These are phyloP conservation scores for Peromyscus nudipes DNA, from an alignment of 2,797 vertebrate species.

Conservation along the genomic window DNA sequence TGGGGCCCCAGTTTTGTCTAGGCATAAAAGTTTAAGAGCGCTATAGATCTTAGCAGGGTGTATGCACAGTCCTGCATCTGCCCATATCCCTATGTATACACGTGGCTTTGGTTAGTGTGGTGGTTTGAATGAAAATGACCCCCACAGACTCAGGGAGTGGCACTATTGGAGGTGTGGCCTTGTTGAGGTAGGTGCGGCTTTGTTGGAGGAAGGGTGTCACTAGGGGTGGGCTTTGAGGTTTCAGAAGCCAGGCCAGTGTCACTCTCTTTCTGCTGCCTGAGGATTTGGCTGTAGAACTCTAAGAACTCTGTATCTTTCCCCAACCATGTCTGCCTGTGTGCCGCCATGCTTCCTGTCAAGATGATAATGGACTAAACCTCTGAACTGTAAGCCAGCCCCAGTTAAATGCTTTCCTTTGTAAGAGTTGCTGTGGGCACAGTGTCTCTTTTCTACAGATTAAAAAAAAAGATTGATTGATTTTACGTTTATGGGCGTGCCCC, in stretches of 20 bases:
- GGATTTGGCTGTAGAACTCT: neutral
- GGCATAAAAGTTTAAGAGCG: neutral
- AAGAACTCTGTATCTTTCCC: neutral
- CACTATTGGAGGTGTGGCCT: neutral
- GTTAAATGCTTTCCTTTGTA: neutral
- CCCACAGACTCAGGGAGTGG: neutral
- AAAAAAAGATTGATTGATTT: neutral
- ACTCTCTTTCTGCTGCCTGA: neutral
- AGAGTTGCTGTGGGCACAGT: neutral
- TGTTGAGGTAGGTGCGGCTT: neutral
- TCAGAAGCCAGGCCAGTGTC: neutral
- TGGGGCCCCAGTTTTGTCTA: neutral
- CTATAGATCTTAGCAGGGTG: neutral
- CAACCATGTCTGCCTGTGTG: neutral
- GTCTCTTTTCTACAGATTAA: neutral
- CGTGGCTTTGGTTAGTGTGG: neutral
- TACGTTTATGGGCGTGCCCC: neutral
- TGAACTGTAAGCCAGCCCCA: neutral
- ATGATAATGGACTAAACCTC: neutral
- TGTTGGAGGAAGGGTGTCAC: neutral
- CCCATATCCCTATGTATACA: accelerated
- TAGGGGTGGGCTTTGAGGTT: neutral
- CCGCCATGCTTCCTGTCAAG: neutral
- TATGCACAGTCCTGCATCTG: accelerated
- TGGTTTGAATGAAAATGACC: neutral